Evolutionary conservation across 2,888 invertebrate species (phyloP).

Genomic region (Bombylius major): DNA sequence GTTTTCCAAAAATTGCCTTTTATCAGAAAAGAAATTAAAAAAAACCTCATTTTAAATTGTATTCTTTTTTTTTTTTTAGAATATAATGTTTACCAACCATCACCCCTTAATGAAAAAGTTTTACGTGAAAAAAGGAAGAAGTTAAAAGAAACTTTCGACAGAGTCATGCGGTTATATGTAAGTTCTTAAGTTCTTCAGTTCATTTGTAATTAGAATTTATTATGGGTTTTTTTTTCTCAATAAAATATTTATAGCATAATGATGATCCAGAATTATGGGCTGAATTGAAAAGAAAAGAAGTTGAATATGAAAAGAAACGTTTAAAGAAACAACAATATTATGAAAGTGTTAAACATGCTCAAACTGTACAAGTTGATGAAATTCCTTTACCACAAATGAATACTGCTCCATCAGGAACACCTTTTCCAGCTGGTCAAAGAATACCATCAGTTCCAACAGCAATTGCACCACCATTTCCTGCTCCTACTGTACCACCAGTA

Average conservation of each 20-base stretch:
- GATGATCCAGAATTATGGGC: constrained; percentile 92
- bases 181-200: constrained; percentile 20
- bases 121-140: constrained; percentile 93
- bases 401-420: constrained; percentile 38
- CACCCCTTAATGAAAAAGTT: constrained; percentile 91
- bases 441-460: constrained; percentile 27
- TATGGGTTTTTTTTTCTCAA: not conserved
- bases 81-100: constrained; percentile 87
- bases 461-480: constrained; percentile 29
- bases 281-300: constrained; percentile 79
- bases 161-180: constrained; percentile 92
- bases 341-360: constrained; percentile 91
- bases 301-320: constrained; percentile 83
- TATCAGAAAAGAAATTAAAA: constrained; percentile 1
- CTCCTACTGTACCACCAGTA: constrained; percentile 48
- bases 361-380: constrained; percentile 89
- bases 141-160: constrained; percentile 84
- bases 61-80: constrained; percentile 45
- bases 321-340: constrained; percentile 81
- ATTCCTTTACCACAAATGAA: constrained; percentile 67
- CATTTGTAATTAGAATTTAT: too few relatives aligned
- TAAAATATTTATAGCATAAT: constrained; percentile 54
- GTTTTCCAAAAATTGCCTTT: not conserved
- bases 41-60: not conserved
- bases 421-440: constrained; percentile 31